Percentiles rank a stretch among this genome's conserved stretches.
Conservation (phyloP, 2,888 invertebrate species). For the Thysanoteuthis rhombus region DNA sequence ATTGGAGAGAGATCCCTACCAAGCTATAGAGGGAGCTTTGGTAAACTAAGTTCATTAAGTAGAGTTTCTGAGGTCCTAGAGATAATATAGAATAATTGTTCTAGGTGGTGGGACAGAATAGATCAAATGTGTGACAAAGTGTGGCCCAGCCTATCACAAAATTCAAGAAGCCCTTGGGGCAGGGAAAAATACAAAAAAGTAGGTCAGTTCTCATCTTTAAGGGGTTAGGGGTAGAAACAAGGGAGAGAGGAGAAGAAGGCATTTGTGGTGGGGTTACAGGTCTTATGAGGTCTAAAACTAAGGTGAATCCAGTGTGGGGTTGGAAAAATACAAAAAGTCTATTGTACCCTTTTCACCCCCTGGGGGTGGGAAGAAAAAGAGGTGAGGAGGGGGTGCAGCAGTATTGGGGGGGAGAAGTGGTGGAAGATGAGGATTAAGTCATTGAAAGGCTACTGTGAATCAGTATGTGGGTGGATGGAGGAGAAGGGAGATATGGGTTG, state of each 20-base stretch:
- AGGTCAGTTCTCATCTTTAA: neutral
- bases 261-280: neutral
- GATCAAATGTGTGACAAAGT: neutral
- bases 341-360: neutral
- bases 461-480: neutral
- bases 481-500: neutral
- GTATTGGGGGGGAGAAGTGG: neutral
- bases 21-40: no score
- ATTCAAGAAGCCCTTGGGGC: neutral
- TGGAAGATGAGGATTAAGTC: neutral
- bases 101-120: neutral
- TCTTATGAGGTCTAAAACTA: neutral
- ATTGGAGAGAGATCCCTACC: no score
- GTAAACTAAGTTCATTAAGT: no score
- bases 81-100: no score
- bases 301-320: no score
- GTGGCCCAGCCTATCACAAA: conserved; percentile 12
- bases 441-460: neutral
- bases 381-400: neutral
- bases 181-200: neutral
- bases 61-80: no score
- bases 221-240: neutral
- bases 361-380: neutral
- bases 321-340: neutral
- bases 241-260: neutral